A percentile compares a stretch with the other conserved stretches of the same genome.
Conservation (phyloP, 92 coral and sea anemone species). For the Epizoanthus fatuus region DNA sequence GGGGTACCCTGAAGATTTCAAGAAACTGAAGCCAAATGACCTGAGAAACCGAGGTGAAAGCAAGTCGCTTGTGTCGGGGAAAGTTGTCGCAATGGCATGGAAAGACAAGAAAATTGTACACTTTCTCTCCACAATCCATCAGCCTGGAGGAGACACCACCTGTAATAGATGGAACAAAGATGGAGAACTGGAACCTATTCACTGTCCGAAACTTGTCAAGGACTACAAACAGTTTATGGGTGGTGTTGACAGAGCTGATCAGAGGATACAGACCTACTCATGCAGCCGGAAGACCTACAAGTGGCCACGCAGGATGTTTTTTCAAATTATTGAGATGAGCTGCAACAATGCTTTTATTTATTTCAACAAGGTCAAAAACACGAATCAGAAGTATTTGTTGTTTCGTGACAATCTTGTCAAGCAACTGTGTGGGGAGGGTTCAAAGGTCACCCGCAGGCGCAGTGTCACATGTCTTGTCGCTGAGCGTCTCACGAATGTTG, state of each 20-base stretch:
- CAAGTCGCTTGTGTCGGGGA: not conserved
- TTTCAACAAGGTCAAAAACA: conserved; percentile 7
- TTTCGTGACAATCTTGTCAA: conserved; percentile 8
- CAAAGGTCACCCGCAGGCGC: not conserved
- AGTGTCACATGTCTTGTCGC: conserved; percentile 3
- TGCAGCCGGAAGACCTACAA: too few species aligned
- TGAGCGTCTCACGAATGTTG: not conserved
- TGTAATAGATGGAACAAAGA: not conserved
- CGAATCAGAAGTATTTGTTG: not conserved
- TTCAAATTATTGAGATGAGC: conserved; percentile 13
- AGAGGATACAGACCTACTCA: too few species aligned
- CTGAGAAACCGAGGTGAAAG: not conserved
- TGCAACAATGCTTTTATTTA: conserved; percentile 1
- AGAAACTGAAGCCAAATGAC: not conserved
- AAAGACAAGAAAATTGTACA: conserved; percentile 19
- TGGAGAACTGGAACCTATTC: not conserved
- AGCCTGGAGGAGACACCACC: not conserved
- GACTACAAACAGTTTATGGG: conserved; percentile 33
- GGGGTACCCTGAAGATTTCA: conserved; percentile 7
- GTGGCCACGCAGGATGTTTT: not conserved
- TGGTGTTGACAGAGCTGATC: conserved; percentile 36
- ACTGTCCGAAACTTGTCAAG: conserved; percentile 6
- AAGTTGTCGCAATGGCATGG: conserved; percentile 11
- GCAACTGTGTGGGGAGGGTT: not conserved
- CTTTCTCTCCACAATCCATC: conserved; percentile 32